phyloP scores from a whole-genome alignment of 2,113 vertebrate genomes.

The Hydrochoerus hydrochaeris region DNA sequence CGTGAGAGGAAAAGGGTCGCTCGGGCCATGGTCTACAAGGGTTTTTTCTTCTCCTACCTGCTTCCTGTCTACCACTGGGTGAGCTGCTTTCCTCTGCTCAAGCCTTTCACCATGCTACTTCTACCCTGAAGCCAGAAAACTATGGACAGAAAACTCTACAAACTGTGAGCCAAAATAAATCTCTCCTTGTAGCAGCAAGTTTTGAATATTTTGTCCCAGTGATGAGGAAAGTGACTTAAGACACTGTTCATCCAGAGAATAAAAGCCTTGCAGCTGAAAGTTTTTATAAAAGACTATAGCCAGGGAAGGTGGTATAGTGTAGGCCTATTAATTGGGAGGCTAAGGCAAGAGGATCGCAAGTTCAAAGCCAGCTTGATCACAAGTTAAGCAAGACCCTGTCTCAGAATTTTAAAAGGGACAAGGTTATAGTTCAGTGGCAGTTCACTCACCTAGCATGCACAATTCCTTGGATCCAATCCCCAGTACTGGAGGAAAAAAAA shows the following conservation, averaged over 20 bases:
- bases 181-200: neutral
- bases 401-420: neutral
- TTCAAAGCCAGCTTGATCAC: neutral
- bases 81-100: neutral
- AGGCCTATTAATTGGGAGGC: neutral
- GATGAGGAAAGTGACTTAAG: neutral
- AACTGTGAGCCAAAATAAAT: neutral
- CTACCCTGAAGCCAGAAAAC: neutral
- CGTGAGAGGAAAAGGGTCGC: neutral
- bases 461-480: neutral
- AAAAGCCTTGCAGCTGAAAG: conserved; percentile 3
- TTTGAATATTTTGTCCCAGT: neutral
- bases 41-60: neutral
- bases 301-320: neutral
- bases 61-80: neutral
- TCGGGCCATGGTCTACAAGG: neutral
- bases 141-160: neutral
- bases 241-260: neutral
- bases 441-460: neutral
- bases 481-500: neutral
- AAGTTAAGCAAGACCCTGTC: neutral
- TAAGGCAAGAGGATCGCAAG: neutral
- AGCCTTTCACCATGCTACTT: neutral
- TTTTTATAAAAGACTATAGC: conserved; percentile 36
- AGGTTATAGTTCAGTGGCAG: neutral